phyloP scores from a whole-genome alignment of 2,113 vertebrate genomes.

The Harpagus bidentatus region DNA sequence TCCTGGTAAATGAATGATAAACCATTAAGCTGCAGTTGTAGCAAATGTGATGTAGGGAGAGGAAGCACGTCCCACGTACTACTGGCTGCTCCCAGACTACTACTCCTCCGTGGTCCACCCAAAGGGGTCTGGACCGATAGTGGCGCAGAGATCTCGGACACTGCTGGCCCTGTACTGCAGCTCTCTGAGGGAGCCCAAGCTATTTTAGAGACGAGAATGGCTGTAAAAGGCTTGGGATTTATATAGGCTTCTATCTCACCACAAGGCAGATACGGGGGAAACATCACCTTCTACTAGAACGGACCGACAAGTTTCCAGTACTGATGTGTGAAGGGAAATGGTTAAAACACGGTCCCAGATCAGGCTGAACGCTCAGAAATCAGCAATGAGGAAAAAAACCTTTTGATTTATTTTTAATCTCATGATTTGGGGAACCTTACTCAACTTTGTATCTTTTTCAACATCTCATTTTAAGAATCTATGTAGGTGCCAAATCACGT shows the following conservation, averaged over 20 bases:
- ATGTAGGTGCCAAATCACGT: background rate
- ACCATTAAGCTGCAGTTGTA: background rate
- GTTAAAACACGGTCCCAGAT: background rate
- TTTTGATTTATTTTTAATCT: background rate
- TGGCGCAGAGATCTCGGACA: accelerated
- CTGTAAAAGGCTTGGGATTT: background rate
- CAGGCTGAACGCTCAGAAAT: background rate
- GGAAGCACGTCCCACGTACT: background rate
- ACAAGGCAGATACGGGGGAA: accelerated
- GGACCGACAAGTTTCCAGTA: background rate
- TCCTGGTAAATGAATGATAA: slow-evolving; percentile 5
- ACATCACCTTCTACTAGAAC: background rate
- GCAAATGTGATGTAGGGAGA: background rate
- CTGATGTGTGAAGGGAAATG: accelerated
- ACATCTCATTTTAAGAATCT: background rate
- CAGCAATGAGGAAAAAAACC: accelerated
- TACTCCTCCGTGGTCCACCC: background rate
- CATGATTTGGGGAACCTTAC: background rate
- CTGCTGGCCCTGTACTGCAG: background rate
- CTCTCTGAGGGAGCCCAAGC: background rate
- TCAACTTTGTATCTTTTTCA: background rate
- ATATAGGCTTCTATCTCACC: background rate
- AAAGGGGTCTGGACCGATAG: accelerated
- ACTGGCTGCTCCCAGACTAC: background rate
- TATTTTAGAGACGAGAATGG: background rate